Percentiles rank a stretch among this genome's conserved stretches.
Evolutionary conservation across 2,797 vertebrate genomes (phyloP).

Genomic region (Clangula hyemalis): DNA sequence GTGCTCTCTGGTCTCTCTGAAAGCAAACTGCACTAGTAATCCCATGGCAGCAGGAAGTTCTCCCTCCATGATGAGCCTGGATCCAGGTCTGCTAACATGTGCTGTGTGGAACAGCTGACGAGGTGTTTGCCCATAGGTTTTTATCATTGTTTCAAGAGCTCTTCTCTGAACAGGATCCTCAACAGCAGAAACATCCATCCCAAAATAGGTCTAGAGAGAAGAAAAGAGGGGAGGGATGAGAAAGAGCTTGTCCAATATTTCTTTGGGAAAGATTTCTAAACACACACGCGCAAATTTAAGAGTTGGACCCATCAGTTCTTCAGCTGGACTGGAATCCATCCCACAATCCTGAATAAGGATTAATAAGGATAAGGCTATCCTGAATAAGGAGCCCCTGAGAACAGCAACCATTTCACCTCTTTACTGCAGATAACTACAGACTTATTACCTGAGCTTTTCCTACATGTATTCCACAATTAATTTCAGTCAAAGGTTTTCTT

Average conservation of each 20-base stretch:
- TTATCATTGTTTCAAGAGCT: conserved; percentile 98
- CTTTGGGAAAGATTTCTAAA: background rate
- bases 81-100: conserved; percentile 86
- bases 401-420: background rate
- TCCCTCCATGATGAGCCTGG: conserved; percentile 90
- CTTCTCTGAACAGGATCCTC: conserved; percentile 97
- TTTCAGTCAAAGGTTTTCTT: background rate
- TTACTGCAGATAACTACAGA: background rate
- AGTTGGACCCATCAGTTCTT: background rate
- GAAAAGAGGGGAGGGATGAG: background rate
- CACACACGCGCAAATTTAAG: background rate
- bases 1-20: conserved; percentile 91
- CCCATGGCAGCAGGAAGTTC: conserved; percentile 97
- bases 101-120: conserved; percentile 91
- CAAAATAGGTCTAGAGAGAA: conserved; percentile 91
- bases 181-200: conserved; percentile 98
- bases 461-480: background rate
- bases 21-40: conserved; percentile 96
- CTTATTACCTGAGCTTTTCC: background rate
- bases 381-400: background rate
- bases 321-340: background rate
- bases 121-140: conserved; percentile 97
- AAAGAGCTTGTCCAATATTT: background rate
- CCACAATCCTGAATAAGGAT: background rate
- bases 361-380: background rate